Evolutionary conservation across 2,113 vertebrate genomes (phyloP), one percentile per base, ranked within the genome.

Genomic region (Isichthys henryi): DNA sequence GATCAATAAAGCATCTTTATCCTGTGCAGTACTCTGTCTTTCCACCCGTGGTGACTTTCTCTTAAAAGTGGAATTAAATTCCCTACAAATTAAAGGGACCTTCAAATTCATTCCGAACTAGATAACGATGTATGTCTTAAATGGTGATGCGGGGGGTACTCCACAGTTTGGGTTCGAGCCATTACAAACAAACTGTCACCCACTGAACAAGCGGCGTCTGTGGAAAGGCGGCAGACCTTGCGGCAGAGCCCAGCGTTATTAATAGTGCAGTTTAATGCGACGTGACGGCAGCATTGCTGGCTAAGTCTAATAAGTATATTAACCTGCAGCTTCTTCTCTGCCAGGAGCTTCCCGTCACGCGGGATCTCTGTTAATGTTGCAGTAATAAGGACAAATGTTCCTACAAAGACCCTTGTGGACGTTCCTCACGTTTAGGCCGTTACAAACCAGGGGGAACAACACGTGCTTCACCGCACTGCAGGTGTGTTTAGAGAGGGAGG

Each of bases 331-430:
- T 93, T 92, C 88, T 92, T 92, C 84, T 92, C 90, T 92, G 93
- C 90, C 92, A 91, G 80, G 91, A 89, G 93, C 91, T 91, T 92
- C 8, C 2, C n/a, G 39, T 84, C 45, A 46, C 84, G 2, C 46
- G 5, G 92, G 49, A 2, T 50, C 62, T 56, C 85, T 56, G 80
- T 89, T 95, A 93, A 92, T 93, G 92, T 89, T 90, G 89, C 92
- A 92, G 92, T 95, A 95, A 95, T 95, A 93, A 95, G 94, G 93
- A 94, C 88, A 92, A 93, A 93, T 84, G 92, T 90, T 83, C 89
- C 88, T 89, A 89, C 90, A 88, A 0, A 58, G 90, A 91, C 92
- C 91, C 91, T 80, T n/a, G 89, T 93, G 93, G 91, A 86, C 86
- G 53, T 88, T 80, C 80, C 92, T 92, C 91, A 88, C 19, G 9